These are phyloP conservation scores for Lophius piscatorius DNA, from an alignment of 2,113 vertebrate genomes.

Conservation along the genomic window DNA sequence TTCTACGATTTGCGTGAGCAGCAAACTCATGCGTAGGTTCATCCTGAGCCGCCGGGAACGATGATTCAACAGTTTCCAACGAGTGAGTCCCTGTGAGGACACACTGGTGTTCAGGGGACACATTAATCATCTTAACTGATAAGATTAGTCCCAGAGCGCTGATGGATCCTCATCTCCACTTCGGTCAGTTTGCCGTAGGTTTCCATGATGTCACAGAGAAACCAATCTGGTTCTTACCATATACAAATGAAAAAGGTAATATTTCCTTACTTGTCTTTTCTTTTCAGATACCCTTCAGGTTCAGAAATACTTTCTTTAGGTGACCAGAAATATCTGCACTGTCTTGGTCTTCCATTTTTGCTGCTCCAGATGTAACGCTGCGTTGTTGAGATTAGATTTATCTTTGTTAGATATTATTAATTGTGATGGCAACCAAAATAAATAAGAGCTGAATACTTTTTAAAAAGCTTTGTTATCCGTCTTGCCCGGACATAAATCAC, in stretches of 20 bases:
- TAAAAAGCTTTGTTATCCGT: background rate
- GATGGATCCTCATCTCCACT: too few relatives aligned
- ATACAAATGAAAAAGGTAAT: background rate
- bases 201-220: conserved; percentile 52
- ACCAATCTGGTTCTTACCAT: background rate
- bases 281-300: conserved; percentile 15
- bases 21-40: too few relatives aligned
- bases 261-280: background rate
- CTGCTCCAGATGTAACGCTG: background rate
- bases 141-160: too few relatives aligned
- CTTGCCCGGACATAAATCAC: background rate
- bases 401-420: background rate
- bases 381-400: background rate
- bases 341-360: background rate
- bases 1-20: too few relatives aligned
- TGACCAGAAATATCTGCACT: conserved; percentile 25
- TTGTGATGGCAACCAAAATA: background rate
- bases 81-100: too few relatives aligned
- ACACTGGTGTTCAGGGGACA: too few relatives aligned
- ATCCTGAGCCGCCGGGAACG: too few relatives aligned
- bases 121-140: conserved; percentile 1
- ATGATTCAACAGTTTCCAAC: too few relatives aligned
- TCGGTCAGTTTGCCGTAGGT: conserved; percentile 17
- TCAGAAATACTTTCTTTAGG: conserved; percentile 19
- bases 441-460: background rate